phyloP scores from a whole-genome alignment of 2,888 invertebrate species.

The Eupithecia tripunctaria region DNA sequence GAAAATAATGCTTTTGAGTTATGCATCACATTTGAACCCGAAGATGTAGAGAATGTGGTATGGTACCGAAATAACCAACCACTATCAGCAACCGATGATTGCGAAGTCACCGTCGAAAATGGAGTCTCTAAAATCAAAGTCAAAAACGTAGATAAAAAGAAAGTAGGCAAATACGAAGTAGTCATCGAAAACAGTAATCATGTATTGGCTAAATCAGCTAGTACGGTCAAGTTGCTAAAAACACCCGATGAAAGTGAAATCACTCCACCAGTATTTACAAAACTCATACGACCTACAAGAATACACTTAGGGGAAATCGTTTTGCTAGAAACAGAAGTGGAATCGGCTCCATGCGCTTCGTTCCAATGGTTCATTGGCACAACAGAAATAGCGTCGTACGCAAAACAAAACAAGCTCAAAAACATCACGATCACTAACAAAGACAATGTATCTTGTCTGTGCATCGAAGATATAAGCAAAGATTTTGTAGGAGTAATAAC shows the following conservation, averaged over 20 bases:
- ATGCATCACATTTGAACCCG: constrained; percentile 89
- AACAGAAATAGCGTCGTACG: constrained; percentile 85
- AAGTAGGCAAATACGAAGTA: constrained; percentile 95
- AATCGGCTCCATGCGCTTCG: constrained; percentile 90
- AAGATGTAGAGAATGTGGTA: constrained; percentile 88
- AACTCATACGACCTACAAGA: constrained; percentile 88
- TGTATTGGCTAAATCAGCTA: constrained; percentile 91
- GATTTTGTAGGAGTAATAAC: constrained; percentile 91
- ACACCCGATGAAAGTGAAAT: constrained; percentile 85
- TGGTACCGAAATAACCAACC: constrained; percentile 94
- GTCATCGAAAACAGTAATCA: constrained; percentile 88
- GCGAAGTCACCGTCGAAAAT: constrained; percentile 84
- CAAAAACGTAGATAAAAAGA: constrained; percentile 88
- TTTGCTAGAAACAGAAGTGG: constrained; percentile 90
- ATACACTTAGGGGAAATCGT: constrained; percentile 90
- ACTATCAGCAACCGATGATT: constrained; percentile 86
- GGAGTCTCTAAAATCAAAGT: constrained; percentile 87
- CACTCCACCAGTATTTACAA: constrained; percentile 89
- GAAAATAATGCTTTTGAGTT: constrained; percentile 88
- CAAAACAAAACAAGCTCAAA: constrained; percentile 85
- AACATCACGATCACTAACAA: constrained; percentile 88
- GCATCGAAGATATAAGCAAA: constrained; percentile 88
- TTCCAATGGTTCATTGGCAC: constrained; percentile 95
- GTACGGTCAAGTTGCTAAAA: constrained; percentile 91
- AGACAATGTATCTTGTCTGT: constrained; percentile 91